Base-by-base conservation (phyloP, 2,888 invertebrate species). In the Melipona bicolor region DNA sequence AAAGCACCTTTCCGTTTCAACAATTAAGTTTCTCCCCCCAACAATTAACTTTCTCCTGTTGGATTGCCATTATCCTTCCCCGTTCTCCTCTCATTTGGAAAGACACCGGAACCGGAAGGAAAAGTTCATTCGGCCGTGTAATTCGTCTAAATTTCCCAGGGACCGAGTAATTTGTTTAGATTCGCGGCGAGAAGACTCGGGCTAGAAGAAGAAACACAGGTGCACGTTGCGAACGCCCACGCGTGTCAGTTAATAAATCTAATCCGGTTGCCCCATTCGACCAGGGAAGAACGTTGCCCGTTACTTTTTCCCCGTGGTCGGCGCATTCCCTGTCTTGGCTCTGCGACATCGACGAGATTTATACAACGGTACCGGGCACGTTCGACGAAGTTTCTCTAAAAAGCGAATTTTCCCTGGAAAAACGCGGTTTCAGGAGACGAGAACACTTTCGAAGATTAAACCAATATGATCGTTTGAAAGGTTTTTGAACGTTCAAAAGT, bases 161-260 rank as follows among this genome's bases (percentile, higher is more conserved):
- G 17, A 65, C 49, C 62, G 32, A 32, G 79, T 80, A 77, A 80
- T 80, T 80, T 77, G 79, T 70, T 79, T 77, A 77, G 69, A 79
- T 64, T 43, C 36, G 27, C 43, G 17, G 56, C 24, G 49, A 11
- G 43, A 0, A 43, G 43, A 43, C 43, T 9, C 17, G 36, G 17
- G 62, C 21, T n/a, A 27, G 27, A 78, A 59, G 27, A 77, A 65
- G 70, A 78, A 78, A 49, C 59, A 65, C 50, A 36, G 36, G 70
- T 59, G 36, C 65, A n/a, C 27, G 32, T 9, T 17, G 21, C 32
- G 17, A 61, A 61, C 27, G 9, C 27, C 61, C 24, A 19, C 24
- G 49, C 56, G 11, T 56, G 36, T n/a, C 27, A 36, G 65, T 59
- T 78, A 79, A 81, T 81, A 79, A 72, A 81, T 79, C 79, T 72